phyloP scores from a whole-genome alignment of 2,113 vertebrate genomes.

The Prolemur simus region DNA sequence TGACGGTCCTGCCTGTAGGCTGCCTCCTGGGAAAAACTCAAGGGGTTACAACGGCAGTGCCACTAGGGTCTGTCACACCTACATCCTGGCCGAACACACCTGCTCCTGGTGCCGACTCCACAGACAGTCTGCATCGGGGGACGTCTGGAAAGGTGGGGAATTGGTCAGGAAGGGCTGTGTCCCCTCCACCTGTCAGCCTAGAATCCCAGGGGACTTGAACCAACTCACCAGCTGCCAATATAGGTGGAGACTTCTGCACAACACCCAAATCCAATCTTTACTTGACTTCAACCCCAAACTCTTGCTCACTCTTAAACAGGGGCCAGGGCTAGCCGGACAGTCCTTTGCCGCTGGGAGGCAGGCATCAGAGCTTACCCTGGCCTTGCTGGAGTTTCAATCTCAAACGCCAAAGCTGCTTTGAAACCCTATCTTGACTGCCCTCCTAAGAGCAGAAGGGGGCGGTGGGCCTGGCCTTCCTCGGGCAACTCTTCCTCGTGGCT shows the following conservation, averaged over 20 bases:
- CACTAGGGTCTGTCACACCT: not conserved
- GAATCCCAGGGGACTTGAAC: not conserved
- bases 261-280: not conserved
- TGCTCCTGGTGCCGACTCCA: too few species aligned
- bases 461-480: rapidly evolving
- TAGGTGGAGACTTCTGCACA: too few species aligned
- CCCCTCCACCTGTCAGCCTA: not conserved
- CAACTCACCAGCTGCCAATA: not conserved
- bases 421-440: not conserved
- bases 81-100: not conserved
- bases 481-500: not conserved
- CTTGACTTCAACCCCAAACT: not conserved
- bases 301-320: not conserved
- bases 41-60: not conserved
- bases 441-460: not conserved
- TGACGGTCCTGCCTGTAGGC: not conserved
- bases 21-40: not conserved
- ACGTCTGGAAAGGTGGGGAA: not conserved
- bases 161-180: not conserved
- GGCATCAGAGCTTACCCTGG: not conserved
- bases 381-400: not conserved
- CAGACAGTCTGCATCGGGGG: not conserved
- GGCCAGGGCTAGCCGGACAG: not conserved
- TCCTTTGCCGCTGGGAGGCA: not conserved
- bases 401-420: not conserved